These are phyloP conservation scores for Trichechus manatus DNA, from an alignment of 2,113 vertebrate species.

Conservation along the genomic window DNA sequence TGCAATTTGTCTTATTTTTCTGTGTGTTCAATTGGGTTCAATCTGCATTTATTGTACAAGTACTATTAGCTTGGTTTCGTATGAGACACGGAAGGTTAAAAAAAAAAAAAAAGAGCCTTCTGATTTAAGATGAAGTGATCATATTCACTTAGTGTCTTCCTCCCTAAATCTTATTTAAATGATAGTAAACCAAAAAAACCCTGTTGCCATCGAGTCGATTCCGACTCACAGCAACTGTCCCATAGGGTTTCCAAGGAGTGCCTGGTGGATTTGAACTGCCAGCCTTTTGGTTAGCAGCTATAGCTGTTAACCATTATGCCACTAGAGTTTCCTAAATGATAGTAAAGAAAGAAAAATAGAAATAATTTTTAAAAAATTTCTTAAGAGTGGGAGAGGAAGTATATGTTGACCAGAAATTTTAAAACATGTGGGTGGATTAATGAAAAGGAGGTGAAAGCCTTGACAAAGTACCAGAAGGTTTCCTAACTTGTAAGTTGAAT, in stretches of 20 bases:
- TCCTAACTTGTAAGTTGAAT: not conserved
- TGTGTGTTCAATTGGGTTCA: not conserved
- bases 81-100: not conserved
- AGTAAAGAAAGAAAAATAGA: too few relatives aligned
- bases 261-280: too few relatives aligned
- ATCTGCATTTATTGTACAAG: not conserved
- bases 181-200: not conserved
- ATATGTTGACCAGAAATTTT: not conserved
- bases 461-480: not conserved
- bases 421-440: not conserved
- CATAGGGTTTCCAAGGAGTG: too few relatives aligned
- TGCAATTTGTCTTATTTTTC: not conserved
- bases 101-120: not conserved
- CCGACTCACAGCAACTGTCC: too few relatives aligned
- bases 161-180: not conserved
- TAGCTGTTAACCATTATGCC: too few relatives aligned
- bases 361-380: too few relatives aligned
- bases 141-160: not conserved
- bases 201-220: too few relatives aligned
- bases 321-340: too few relatives aligned
- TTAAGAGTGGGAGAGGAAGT: not conserved
- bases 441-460: not conserved
- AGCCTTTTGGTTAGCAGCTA: too few relatives aligned
- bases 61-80: not conserved
- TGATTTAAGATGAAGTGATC: not conserved